phyloP scores from a whole-genome alignment of 2,797 vertebrate genomes.

The Periparus ater region DNA sequence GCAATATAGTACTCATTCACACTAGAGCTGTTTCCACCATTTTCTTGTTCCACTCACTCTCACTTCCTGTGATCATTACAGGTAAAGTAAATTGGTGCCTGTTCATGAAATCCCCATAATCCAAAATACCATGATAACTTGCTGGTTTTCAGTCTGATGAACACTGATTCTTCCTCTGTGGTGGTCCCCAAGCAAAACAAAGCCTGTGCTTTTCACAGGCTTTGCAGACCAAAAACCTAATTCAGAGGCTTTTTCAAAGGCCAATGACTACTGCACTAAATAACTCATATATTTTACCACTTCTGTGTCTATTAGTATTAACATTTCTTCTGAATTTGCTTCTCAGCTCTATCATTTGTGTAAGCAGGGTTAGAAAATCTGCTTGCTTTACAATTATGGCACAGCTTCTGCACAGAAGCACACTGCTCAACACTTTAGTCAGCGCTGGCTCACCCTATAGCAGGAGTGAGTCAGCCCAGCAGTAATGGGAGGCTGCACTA shows the following conservation, averaged over 20 bases:
- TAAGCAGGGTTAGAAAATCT: background rate
- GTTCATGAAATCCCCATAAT: background rate
- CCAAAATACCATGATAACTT: background rate
- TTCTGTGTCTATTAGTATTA: background rate
- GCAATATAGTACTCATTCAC: background rate
- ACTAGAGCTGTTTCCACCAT: background rate
- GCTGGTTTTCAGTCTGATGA: background rate
- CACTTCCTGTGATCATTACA: fast-evolving
- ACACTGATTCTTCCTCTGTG: background rate
- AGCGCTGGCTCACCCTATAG: background rate
- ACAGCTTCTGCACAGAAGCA: background rate
- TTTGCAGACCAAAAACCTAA: background rate
- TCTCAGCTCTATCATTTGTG: background rate
- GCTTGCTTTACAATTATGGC: background rate
- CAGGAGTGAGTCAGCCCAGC: background rate
- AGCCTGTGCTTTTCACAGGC: background rate
- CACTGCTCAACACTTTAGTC: background rate
- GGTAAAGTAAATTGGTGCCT: background rate
- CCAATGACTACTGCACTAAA: background rate
- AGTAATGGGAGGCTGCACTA: background rate
- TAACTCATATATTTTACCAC: background rate
- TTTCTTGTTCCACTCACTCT: background rate
- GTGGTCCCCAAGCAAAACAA: background rate
- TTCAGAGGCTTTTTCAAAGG: background rate
- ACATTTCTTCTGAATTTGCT: background rate